Evolutionary conservation across 2,888 invertebrate genomes (phyloP), one percentile per base, ranked within the genome.

Genomic region (Brenthis ino): DNA sequence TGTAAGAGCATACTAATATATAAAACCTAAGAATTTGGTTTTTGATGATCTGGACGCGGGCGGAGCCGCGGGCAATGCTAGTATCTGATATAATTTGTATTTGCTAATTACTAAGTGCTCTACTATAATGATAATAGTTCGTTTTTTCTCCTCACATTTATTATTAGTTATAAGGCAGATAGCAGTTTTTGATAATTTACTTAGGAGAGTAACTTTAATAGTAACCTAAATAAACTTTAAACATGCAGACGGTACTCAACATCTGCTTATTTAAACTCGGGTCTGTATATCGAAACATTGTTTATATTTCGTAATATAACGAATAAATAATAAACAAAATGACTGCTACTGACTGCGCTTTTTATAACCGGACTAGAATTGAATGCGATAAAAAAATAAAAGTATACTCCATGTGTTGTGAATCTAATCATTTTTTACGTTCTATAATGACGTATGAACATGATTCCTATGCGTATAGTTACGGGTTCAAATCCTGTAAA

Each of bases 201-300:
- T 43, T 43, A 43, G 11, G 0, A 43, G 11, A 11, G 37, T 43
- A 43, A 43, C 37, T 43, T 43, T 43, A 43, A 11, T 11, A 43
- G 37, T 43, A 43, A 43, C 11, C 43, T 24, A 37, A 24, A 16
- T 58, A 51, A 70, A 64, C 73, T 63, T 70, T 74, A 43, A 43
- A 11, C 2, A 58, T 86, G 81, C 80, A 47, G 66, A 75, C 87
- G 61, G 69, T 89, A 83, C 84, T 64, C 67, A 66, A 67, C 69
- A 69, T 77, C 68, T 85, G 85, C 85, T 84, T 89, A 85, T 89
- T 86, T 87, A 85, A 82, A 84, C 78, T 80, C 84, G 82, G 86
- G 85, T 77, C 85, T 85, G 89, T 87, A 87, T 43, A 89, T 88
- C 86, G 82, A 82, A 79, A 80, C 82, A 43, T 43, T 90, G 90